Evolutionary conservation across 2,888 invertebrate genomes (phyloP).

Genomic region (Ryuthela nishihirai): DNA sequence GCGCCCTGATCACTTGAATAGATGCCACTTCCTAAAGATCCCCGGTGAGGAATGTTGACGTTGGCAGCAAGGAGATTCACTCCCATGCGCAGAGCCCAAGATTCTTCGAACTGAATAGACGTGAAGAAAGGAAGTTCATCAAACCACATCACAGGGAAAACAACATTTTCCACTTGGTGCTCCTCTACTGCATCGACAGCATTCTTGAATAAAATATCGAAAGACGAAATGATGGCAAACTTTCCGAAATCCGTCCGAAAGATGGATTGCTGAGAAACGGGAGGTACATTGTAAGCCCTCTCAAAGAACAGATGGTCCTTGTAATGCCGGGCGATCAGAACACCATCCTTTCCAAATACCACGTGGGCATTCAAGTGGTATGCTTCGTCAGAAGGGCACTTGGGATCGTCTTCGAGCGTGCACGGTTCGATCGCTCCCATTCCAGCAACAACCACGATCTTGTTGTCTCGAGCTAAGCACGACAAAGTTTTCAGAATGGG

Average conservation of each 20-base stretch:
- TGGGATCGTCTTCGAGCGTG: constrained; percentile 52
- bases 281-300: constrained; percentile 44
- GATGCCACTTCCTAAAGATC: constrained; percentile 69
- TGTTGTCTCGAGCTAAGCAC: constrained; percentile 57
- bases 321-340: constrained; percentile 63
- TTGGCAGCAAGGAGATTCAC: constrained; percentile 69
- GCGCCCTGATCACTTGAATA: constrained; percentile 59
- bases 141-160: constrained; percentile 73
- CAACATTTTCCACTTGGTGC: constrained; percentile 59
- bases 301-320: constrained; percentile 46
- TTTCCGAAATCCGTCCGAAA: constrained; percentile 50
- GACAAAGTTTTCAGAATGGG: constrained; percentile 48
- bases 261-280: constrained; percentile 29
- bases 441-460: constrained; percentile 68
- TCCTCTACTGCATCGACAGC: constrained; percentile 61
- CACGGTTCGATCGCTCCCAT: constrained; percentile 63
- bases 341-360: constrained; percentile 67
- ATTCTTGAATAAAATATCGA: constrained; percentile 71
- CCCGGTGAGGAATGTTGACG: constrained; percentile 61
- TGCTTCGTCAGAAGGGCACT: constrained; percentile 55
- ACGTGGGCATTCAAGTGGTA: constrained; percentile 64
- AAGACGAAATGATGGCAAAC: constrained; percentile 77
- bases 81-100: constrained; percentile 64
- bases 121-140: constrained; percentile 67
- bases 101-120: constrained; percentile 63